Conservation (phyloP, 2,797 vertebrate genomes). For the Myripristis jacobus region DNA sequence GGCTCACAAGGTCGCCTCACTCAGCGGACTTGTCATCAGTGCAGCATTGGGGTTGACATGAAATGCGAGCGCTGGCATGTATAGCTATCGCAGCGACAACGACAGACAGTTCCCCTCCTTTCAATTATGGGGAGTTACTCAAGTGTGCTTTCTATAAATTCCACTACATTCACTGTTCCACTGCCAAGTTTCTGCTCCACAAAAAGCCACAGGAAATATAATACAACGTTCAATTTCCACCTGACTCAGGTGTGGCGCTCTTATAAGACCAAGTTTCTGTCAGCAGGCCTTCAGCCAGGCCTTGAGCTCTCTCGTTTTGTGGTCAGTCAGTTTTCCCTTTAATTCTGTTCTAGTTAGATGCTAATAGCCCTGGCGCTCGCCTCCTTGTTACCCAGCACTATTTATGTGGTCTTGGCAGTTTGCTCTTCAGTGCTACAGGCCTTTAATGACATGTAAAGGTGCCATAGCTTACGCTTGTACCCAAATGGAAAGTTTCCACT, state of each 20-base stretch:
- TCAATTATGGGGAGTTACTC: conserved; percentile 66
- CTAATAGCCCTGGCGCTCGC: conserved; percentile 71
- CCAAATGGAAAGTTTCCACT: conserved; percentile 62
- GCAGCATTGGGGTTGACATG: conserved; percentile 37
- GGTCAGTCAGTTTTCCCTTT: conserved; percentile 68
- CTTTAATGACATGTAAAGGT: conserved; percentile 67
- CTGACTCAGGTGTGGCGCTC: conserved; percentile 75
- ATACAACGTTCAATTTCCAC: conserved; percentile 81
- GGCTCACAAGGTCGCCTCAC: conserved; percentile 8
- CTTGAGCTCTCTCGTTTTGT: conserved; percentile 62
- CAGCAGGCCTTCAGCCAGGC: conserved; percentile 65
- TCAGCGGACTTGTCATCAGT: conserved; percentile 46
- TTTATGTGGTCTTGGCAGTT: conserved; percentile 61
- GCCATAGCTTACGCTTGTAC: conserved; percentile 54
- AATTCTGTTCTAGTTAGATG: conserved; percentile 67
- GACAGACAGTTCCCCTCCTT: conserved; percentile 53
- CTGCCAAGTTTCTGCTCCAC: conserved; percentile 66
- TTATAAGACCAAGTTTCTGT: conserved; percentile 71
- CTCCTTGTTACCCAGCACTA: conserved; percentile 56
- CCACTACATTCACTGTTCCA: conserved; percentile 55
- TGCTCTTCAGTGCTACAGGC: conserved; percentile 44
- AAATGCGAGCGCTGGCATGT: conserved; percentile 31
- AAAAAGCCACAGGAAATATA: conserved; percentile 79
- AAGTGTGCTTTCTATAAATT: conserved; percentile 64
- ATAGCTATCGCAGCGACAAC: conserved; percentile 44